Conservation (phyloP, 1,140 invertebrate genomes). For the Atta cephalotes region DNA sequence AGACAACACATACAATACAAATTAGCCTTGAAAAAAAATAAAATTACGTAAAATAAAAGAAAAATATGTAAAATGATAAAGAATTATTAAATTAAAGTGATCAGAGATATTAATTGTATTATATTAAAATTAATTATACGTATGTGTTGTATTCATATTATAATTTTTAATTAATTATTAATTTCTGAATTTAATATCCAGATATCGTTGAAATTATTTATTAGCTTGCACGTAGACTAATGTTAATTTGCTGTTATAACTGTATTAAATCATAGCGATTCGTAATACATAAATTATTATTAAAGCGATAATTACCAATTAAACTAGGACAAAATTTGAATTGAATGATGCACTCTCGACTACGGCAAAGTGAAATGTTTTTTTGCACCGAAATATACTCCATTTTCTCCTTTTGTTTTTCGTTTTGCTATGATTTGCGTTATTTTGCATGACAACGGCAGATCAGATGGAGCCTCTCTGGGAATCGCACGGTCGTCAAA, state of each 20-base stretch:
- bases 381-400: constrained; percentile 58
- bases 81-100: constrained; percentile 16
- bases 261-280: background rate
- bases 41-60: background rate
- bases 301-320: background rate
- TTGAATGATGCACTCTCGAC: background rate
- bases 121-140: background rate
- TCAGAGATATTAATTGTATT: background rate
- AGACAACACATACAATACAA: background rate
- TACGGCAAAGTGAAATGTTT: background rate
- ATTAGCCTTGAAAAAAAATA: background rate
- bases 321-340: background rate
- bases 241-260: background rate
- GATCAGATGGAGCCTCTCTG: constrained; percentile 90
- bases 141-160: background rate
- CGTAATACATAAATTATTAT: background rate
- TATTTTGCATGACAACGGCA: constrained; percentile 87
- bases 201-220: background rate
- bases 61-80: background rate
- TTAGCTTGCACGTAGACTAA: background rate
- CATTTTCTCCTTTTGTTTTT: constrained; percentile 79
- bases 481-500: constrained; percentile 89
- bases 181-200: background rate
- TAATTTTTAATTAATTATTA: background rate
- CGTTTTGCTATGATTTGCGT: constrained; percentile 83